Conservation (phyloP, 2,797 vertebrate genomes). For the Malacoraja senta region DNA sequence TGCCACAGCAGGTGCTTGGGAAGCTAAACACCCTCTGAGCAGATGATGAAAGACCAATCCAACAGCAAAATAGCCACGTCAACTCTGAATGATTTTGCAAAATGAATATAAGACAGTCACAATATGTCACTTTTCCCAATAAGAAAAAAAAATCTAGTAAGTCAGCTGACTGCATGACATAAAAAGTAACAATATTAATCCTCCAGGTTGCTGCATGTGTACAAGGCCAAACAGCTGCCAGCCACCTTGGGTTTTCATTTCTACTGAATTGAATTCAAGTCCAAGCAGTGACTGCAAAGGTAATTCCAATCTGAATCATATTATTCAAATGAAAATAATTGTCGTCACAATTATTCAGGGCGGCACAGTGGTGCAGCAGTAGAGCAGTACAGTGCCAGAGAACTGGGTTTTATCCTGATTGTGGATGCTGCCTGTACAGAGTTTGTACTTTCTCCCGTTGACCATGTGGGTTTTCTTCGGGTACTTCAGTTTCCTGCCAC, state of each 20-base stretch:
- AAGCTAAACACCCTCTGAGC: background rate
- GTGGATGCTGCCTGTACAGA: too few species aligned
- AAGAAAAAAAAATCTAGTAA: background rate
- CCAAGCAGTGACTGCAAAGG: background rate
- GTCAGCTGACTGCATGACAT: background rate
- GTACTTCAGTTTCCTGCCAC: too few species aligned
- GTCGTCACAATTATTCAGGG: background rate
- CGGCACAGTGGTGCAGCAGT: too few species aligned
- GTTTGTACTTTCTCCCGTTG: too few species aligned
- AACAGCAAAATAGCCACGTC: background rate
- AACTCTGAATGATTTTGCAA: background rate
- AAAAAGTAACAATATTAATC: background rate
- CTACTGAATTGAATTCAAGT: background rate
- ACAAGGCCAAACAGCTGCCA: background rate
- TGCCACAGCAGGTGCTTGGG: background rate
- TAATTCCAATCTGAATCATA: background rate
- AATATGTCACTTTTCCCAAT: background rate
- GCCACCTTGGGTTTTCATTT: background rate
- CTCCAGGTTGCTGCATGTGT: background rate
- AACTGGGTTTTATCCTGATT: too few species aligned
- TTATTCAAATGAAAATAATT: background rate
- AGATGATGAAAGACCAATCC: background rate
- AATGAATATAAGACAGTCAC: background rate
- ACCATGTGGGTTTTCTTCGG: too few species aligned
- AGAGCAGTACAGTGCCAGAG: too few species aligned